A percentile compares a stretch with the other conserved stretches of the same genome.
Evolutionary conservation across 2,888 invertebrate genomes (phyloP).

Genomic region (Parasteatoda lunata): DNA sequence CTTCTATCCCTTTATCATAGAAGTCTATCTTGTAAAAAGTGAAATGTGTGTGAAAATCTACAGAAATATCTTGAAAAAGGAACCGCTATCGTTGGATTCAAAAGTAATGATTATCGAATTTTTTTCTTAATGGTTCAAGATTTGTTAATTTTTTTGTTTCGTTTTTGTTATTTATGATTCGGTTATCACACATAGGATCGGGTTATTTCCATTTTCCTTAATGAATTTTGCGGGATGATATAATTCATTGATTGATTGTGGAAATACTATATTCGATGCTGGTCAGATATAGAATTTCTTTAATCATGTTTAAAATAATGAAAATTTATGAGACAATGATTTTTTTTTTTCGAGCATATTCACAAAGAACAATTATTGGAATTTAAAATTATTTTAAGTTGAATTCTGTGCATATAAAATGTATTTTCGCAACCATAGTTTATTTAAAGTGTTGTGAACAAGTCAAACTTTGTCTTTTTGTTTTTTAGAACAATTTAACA

Average conservation of each 20-base stretch:
- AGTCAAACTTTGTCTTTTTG: too few species aligned
- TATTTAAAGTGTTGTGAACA: too few species aligned
- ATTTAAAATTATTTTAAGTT: too few species aligned
- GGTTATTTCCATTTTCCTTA: not conserved
- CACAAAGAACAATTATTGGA: too few species aligned
- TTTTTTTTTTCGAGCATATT: too few species aligned
- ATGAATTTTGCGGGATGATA: not conserved
- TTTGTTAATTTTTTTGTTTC: not conserved
- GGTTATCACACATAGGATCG: not conserved
- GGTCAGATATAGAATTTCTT: not conserved
- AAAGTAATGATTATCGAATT: constrained; percentile 58
- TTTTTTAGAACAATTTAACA: too few species aligned
- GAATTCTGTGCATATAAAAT: too few species aligned
- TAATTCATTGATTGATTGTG: not conserved
- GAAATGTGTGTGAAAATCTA: constrained; percentile 49
- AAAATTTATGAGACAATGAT: too few species aligned
- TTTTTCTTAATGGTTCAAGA: constrained; percentile 30
- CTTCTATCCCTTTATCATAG: constrained; percentile 46
- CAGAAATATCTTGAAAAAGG: constrained; percentile 28
- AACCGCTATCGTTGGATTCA: constrained; percentile 20
- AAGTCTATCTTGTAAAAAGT: constrained; percentile 12
- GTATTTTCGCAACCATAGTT: too few species aligned
- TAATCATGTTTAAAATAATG: too few species aligned
- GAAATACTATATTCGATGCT: not conserved
- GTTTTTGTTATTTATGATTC: constrained; percentile 6